phyloP scores from a whole-genome alignment of 2,797 vertebrate species.

The Fistularia commersonii region DNA sequence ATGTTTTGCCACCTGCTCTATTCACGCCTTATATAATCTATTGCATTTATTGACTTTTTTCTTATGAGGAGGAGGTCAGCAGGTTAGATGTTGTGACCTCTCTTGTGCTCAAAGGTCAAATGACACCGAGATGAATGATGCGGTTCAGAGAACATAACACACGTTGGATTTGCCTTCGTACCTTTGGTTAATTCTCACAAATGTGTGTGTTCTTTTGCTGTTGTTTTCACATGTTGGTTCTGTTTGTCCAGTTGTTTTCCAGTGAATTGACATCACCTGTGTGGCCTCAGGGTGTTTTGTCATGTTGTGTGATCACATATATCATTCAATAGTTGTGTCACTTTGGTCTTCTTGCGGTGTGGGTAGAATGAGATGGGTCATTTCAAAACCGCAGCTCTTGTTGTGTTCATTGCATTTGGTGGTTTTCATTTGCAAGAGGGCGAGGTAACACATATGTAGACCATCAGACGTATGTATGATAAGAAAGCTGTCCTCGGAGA shows the following conservation, averaged over 20 bases:
- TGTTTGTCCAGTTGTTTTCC: slow-evolving; percentile 8
- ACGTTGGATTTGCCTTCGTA: slow-evolving; percentile 2
- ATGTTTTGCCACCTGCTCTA: slow-evolving; percentile 52
- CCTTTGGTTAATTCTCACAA: slow-evolving; percentile 1
- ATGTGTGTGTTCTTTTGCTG: not conserved
- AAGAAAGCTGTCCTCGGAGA: too few relatives aligned
- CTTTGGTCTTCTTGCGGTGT: slow-evolving; percentile 21
- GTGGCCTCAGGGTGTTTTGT: slow-evolving; percentile 1
- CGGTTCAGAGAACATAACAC: not conserved
- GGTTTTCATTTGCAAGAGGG: not conserved
- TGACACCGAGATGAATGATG: slow-evolving; percentile 5
- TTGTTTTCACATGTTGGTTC: slow-evolving; percentile 4
- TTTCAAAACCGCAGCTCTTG: slow-evolving; percentile 5
- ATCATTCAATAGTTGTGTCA: not conserved
- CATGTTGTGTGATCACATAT: slow-evolving; percentile 14
- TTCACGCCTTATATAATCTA: slow-evolving; percentile 22
- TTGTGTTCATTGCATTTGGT: slow-evolving; percentile 24
- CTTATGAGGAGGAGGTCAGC: slow-evolving; percentile 22
- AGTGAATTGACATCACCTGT: not conserved
- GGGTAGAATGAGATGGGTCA: slow-evolving; percentile 24
- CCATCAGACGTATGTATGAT: too few relatives aligned
- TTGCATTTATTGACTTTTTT: slow-evolving; percentile 52
- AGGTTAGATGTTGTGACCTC: slow-evolving; percentile 29
- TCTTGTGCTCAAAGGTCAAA: slow-evolving; percentile 31
- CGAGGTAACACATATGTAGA: too few relatives aligned